These are phyloP conservation scores for Rhadinocentrus ornatus DNA, from an alignment of 2,797 vertebrate genomes.

Conservation along the genomic window DNA sequence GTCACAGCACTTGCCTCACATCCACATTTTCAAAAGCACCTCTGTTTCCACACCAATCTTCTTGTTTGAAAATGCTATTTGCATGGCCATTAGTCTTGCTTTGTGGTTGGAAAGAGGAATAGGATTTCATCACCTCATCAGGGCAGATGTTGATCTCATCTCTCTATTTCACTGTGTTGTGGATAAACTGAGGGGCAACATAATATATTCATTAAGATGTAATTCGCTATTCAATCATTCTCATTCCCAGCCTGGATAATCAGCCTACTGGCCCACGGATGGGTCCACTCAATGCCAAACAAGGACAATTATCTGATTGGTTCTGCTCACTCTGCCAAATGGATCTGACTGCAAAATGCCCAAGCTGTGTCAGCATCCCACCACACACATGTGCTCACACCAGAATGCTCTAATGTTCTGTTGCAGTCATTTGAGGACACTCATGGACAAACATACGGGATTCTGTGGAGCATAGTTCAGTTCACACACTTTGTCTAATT, in stretches of 20 bases:
- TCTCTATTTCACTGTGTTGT: constrained; percentile 73
- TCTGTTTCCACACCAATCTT: constrained; percentile 48
- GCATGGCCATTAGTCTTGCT: constrained; percentile 72
- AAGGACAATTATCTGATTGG: constrained; percentile 86
- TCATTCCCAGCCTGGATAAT: constrained; percentile 78
- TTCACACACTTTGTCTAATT: constrained; percentile 55
- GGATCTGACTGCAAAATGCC: constrained; percentile 75
- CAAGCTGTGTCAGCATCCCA: constrained; percentile 76
- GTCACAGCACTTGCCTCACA: constrained; percentile 27
- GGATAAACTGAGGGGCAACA: constrained; percentile 75
- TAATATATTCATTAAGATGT: constrained; percentile 83
- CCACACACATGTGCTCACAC: constrained; percentile 37
- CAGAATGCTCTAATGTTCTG: constrained; percentile 24
- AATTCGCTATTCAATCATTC: constrained; percentile 81
- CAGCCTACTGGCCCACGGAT: constrained; percentile 76
- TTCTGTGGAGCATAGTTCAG: constrained; percentile 36
- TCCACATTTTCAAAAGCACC: constrained; percentile 24
- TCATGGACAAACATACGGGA: constrained; percentile 18
- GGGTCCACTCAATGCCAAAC: constrained; percentile 83
- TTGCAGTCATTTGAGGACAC: constrained; percentile 35
- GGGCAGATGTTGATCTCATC: constrained; percentile 77
- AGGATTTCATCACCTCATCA: constrained; percentile 73
- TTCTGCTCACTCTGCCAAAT: constrained; percentile 79
- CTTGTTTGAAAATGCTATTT: constrained; percentile 73
- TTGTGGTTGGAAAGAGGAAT: constrained; percentile 65